Base-by-base conservation (phyloP, 2,113 vertebrate genomes). In the Telmatochromis brachygnathus region DNA sequence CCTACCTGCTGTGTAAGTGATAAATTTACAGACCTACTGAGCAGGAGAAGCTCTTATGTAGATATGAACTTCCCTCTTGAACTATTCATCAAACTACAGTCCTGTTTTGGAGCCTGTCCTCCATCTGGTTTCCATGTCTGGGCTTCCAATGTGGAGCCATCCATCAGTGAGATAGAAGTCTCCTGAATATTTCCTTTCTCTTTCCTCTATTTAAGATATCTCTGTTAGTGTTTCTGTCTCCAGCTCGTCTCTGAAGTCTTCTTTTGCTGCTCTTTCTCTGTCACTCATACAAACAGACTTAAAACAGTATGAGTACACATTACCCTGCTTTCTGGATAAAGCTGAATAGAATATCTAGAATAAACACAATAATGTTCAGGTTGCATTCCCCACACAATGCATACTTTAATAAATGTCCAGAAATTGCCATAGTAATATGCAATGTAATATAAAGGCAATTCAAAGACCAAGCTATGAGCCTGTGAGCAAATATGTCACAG, bases 71-170 rank as follows among this genome's bases (percentile, higher is more conserved):
- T 54, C 21, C 15, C 77, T 58, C 26, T 51, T 62, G 39, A 58
- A 30, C 75, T 35, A 82, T 86, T 86, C 62, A 85, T 88, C 80
- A 79, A 49, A 28, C 47, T 53, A 79, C 51, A 82, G 83, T 47
- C 73, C 55, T 77, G 77, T 62, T 85, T 88, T 75, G 42, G 11
- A 60, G 6, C 47, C 62, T 51, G 47, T 55, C 86, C 85, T 83
- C 54, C 91, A 92, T 95, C 91, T 95, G 93, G 89, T 87, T 90
- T 87, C 79, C 62, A 88, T 87, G 91, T 90, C 37, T 84, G 82
- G 70, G 26, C 81, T 58, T 87, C 79, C 47, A 73, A 30, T 30
- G 62, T 35, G 77, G 39, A 84, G 70, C 23, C 47, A 93, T 93
- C 85, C 79, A 92, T 93, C 87, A 92, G 58, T 51, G 35, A 30